Base-by-base conservation (phyloP, 2,113 vertebrate species). In the Scatophagus argus region DNA sequence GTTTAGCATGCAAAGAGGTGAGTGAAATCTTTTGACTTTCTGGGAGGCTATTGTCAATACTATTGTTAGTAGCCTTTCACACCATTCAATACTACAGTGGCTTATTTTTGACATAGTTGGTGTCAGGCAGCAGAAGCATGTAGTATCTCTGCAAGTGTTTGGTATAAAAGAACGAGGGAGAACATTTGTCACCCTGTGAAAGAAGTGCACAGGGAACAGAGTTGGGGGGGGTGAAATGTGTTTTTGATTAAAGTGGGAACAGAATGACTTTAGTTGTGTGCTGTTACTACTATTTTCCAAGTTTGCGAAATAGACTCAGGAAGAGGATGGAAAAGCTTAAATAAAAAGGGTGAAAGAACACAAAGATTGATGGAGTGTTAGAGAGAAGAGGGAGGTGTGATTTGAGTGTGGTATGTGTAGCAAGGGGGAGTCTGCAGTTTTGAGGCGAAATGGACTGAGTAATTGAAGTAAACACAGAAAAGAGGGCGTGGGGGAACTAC, bases 231-330 rank as follows among this genome's bases (percentile, higher is more conserved):
- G 70, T 62, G 64, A 90, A 94, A 94, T 94, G 90, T 95, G 95
- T 93, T 94, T 94, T 93, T 75, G 80, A 94, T 94, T 94, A 92
- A 83, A 86, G 81, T 78, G 69, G 74, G 82, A 94, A 84, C 87
- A 91, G 83, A 89, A 88, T 77, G 59, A 88, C 86, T 93, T 74
- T 70, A 77, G 85, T 93, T 93, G 84, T 90, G 86, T 77, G 76
- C 87, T 83, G 81, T 89, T 90, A 71, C 84, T 78, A 64, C 62
- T 66, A 82, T 81, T 85, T 88, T 93, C 89, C 90, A 89, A 88
- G 83, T 92, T 93, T 89, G 90, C 31, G 56, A 89, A 91, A 84
- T 72, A 81, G 47, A 68, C 60, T 25, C 56, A 82, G 80, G 70
- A 84, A 88, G 80, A 87, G 81, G 59, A 74, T 8, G 59, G 81